Evolutionary conservation across 2,113 vertebrate genomes (phyloP).

Genomic region (Panthera uncia): DNA sequence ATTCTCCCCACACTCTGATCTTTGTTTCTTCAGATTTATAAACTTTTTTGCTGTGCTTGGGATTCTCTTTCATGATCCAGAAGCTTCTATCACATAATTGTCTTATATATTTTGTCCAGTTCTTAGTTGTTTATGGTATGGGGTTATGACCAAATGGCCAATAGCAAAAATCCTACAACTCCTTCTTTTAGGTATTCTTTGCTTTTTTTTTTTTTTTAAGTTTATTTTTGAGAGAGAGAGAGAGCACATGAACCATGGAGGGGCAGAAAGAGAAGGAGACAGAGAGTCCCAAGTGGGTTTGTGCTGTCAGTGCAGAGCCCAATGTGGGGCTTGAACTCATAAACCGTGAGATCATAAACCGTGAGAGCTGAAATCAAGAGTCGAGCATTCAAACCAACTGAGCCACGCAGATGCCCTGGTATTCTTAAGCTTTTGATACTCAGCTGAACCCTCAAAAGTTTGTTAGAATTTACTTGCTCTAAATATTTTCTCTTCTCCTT

Average conservation of each 20-base stretch:
- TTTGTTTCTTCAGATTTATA: neutral
- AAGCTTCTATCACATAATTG: neutral
- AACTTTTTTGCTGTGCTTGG: neutral
- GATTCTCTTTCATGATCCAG: neutral
- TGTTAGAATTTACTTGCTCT: neutral
- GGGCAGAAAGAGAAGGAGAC: too few species aligned
- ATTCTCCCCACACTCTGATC: neutral
- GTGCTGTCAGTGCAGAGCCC: too few species aligned
- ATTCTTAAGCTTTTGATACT: neutral
- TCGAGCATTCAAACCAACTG: too few species aligned
- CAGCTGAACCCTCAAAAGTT: neutral
- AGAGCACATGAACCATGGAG: too few species aligned
- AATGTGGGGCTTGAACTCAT: too few species aligned
- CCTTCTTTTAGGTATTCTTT: neutral
- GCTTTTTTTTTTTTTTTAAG: neutral
- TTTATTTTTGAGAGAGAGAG: too few species aligned
- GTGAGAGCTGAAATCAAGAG: too few species aligned
- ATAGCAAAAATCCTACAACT: neutral
- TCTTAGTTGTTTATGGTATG: neutral
- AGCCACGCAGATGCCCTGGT: too few species aligned
- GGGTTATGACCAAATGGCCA: neutral
- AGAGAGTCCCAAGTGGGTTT: too few species aligned
- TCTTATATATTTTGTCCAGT: neutral
- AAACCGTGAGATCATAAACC: too few species aligned
- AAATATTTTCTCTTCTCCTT: neutral